Base-by-base conservation (phyloP, 2,797 vertebrate species). In the Chaenodraco wilsoni region DNA sequence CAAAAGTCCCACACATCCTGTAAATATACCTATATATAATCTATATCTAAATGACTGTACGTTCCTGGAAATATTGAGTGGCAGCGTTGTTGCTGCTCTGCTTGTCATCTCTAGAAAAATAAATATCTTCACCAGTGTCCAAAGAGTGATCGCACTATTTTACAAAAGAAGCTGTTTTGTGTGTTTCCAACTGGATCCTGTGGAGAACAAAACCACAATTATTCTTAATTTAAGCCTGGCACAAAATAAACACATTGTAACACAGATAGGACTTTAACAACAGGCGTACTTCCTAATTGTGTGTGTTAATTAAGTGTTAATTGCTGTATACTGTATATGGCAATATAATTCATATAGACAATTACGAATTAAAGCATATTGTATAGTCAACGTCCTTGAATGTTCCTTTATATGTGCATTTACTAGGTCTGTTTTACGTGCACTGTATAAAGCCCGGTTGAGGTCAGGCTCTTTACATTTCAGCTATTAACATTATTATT, bases 71-170 rank as follows among this genome's bases (percentile, higher is more conserved):
- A 93, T 88, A 81, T 88, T 89, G 85, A 91, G 81, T 92, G 95
- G 89, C 95, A 91, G 92, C 95, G 79, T 90, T 92, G 54, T 76
- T 81, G 91, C 92, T 92, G 94, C 91, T 88, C 84, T 84, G 86
- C 85, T 91, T 93, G 81, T 95, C 93, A 90, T 92, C 88, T 94
- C 91, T 98, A 98, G 94, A 99, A 99, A 99, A 99, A 99, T 99
- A 99, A 96, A 98, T 95, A 96, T 98, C 96, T 97, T 96, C 95
- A 92, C 91, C 89, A 90, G 89, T 95, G 95, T 93, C 94, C 95
- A 95, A 93, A 93, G 87, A 94, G 95, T 81, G 86, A 94, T 93
- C 93, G 94, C 93, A 86, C 93, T 91, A 92, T 95, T 94, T 95
- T 94, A 95, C 95, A 94, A 95, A 96, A 94, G 91, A 93, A 91